Evolutionary conservation across 2,797 vertebrate species (phyloP).

Genomic region (Calcarius lapponicus): DNA sequence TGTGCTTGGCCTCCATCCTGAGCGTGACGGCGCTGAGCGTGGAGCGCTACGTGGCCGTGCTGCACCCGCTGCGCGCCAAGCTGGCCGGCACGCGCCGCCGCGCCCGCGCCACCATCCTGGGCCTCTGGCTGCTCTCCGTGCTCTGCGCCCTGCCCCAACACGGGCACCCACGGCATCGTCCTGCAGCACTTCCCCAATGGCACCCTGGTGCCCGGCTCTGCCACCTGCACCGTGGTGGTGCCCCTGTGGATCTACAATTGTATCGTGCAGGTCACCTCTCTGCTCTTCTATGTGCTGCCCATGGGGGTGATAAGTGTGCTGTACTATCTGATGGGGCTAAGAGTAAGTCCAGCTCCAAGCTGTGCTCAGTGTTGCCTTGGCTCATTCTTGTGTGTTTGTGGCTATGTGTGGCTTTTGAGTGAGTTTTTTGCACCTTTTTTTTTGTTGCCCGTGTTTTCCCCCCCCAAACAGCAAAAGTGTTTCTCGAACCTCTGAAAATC

Average conservation of each 20-base stretch:
- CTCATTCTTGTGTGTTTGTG: not conserved
- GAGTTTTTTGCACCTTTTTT: not conserved
- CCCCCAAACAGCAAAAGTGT: not conserved
- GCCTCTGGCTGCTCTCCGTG: conserved; percentile 74
- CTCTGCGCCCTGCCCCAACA: conserved; percentile 79
- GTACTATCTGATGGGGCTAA: conserved; percentile 80
- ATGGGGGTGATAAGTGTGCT: conserved; percentile 79
- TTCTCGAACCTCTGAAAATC: not conserved
- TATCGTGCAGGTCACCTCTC: conserved; percentile 76
- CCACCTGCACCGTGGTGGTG: conserved; percentile 71
- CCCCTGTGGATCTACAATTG: conserved; percentile 82
- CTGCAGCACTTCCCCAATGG: conserved; percentile 76
- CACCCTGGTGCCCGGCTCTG: conserved; percentile 74
- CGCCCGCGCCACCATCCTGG: conserved; percentile 70
- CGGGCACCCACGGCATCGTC: conserved; percentile 74
- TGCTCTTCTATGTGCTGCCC: conserved; percentile 80
- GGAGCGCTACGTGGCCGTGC: conserved; percentile 78
- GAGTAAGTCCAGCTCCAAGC: conserved; percentile 70
- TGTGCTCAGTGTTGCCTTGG: not conserved
- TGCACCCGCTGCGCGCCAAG: conserved; percentile 76
- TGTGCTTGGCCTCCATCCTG: conserved; percentile 79
- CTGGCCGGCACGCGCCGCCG: conserved; percentile 69
- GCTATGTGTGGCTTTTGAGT: not conserved
- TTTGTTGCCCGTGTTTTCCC: not conserved
- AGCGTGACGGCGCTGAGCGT: conserved; percentile 76